Evolutionary conservation across 2,888 invertebrate genomes (phyloP).

Genomic region (Patella ulyssiponensis): DNA sequence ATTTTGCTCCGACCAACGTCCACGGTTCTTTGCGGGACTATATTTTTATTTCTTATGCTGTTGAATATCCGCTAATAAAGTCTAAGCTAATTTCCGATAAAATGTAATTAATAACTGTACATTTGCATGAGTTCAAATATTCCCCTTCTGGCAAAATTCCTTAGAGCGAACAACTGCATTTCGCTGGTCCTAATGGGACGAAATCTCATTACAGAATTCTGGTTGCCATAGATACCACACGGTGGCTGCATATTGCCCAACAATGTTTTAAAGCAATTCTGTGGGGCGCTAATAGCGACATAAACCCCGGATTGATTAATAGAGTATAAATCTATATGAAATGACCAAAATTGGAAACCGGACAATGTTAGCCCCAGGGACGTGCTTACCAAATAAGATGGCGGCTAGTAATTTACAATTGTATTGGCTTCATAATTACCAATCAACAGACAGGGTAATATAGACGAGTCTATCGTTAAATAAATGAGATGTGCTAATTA

Average conservation of each 20-base stretch:
- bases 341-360: conserved; percentile 4
- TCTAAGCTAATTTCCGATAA: background rate
- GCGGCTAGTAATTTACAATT: background rate
- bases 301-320: background rate
- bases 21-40: no score
- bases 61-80: background rate
- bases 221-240: conserved; percentile 18
- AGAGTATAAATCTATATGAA: background rate
- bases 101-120: background rate
- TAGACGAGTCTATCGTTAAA: background rate
- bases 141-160: conserved; percentile 6
- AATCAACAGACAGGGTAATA: background rate
- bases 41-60: background rate
- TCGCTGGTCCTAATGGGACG: background rate
- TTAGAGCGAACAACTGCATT: conserved; percentile 5
- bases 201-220: conserved; percentile 12
- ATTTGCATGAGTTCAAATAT: conserved; percentile 5
- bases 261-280: conserved; percentile 5
- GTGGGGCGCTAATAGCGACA: background rate
- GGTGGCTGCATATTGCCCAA: conserved; percentile 6
- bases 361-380: background rate
- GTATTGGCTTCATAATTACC: background rate
- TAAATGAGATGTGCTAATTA: conserved; percentile 1
- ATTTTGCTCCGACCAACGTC: no score
- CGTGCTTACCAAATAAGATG: background rate